Percentiles rank a stretch among this genome's conserved stretches.
phyloP scores from a whole-genome alignment of 2,797 vertebrate species.

The Takifugu rubripes region DNA sequence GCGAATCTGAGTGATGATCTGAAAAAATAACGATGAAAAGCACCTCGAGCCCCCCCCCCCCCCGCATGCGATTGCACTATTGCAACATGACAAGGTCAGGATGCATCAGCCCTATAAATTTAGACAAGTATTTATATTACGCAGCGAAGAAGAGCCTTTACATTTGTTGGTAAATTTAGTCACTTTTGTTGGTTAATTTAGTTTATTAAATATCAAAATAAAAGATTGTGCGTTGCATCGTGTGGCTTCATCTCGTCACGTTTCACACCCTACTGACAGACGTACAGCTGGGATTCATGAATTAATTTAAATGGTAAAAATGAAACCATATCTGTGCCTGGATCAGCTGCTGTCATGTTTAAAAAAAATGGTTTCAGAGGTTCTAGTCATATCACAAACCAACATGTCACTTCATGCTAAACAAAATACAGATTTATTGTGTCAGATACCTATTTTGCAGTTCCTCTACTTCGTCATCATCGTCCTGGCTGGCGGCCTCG shows the following conservation, averaged over 20 bases:
- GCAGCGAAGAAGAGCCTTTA: conserved; percentile 40
- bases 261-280: not conserved
- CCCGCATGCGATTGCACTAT: conserved; percentile 34
- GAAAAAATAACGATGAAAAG: conserved; percentile 44
- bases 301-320: too few species aligned
- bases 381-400: not conserved
- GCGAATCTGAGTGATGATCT: conserved; percentile 31
- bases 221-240: conserved; percentile 5
- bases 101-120: conserved; percentile 57
- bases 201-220: not conserved
- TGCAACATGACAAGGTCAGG: conserved; percentile 42
- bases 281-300: too few species aligned
- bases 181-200: not conserved
- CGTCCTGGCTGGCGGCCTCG: conserved; percentile 60
- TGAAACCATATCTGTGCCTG: not conserved
- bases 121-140: conserved; percentile 56
- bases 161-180: conserved; percentile 11
- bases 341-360: not conserved
- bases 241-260: not conserved
- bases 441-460: conserved; percentile 80
- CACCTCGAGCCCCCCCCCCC: conserved; percentile 17
- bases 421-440: conserved; percentile 1
- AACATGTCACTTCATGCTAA: conserved; percentile 1
- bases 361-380: not conserved
- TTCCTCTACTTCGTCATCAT: conserved; percentile 81